Percentiles rank a stretch among this genome's conserved stretches.
Evolutionary conservation across 2,888 invertebrate species (phyloP).

Genomic region (Pinctada fucata): DNA sequence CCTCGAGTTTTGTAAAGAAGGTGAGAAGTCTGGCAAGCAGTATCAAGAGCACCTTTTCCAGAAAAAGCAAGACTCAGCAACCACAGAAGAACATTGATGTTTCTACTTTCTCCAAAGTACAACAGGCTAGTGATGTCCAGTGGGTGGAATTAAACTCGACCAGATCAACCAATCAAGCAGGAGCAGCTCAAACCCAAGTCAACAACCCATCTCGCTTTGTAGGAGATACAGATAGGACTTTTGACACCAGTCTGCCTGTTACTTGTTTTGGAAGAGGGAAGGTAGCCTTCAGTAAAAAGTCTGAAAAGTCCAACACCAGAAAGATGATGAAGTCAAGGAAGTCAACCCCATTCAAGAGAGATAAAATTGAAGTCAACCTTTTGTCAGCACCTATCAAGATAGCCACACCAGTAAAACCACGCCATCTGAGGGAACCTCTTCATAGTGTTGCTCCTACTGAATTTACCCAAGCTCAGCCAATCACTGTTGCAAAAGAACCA

Average conservation of each 20-base stretch:
- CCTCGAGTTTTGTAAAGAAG: not conserved
- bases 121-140: slow-evolving; percentile 23
- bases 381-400: too few relatives aligned
- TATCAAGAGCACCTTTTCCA: slow-evolving; percentile 6
- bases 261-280: slow-evolving; percentile 12
- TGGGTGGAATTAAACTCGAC: slow-evolving; percentile 25
- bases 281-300: not conserved
- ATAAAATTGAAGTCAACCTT: not conserved
- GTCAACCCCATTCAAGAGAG: not conserved
- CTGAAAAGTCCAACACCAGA: not conserved
- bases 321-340: not conserved
- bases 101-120: slow-evolving; percentile 12
- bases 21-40: slow-evolving; percentile 8
- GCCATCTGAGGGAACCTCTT: too few relatives aligned
- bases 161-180: not conserved
- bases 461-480: too few relatives aligned
- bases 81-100: not conserved
- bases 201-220: not conserved
- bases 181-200: too few relatives aligned
- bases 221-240: not conserved
- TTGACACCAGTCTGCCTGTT: slow-evolving; percentile 10
- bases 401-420: too few relatives aligned
- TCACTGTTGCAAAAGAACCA: too few relatives aligned
- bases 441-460: too few relatives aligned
- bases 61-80: not conserved